Evolutionary conservation across 2,888 invertebrate species (phyloP).

Genomic region (Hypercompe scribonia): DNA sequence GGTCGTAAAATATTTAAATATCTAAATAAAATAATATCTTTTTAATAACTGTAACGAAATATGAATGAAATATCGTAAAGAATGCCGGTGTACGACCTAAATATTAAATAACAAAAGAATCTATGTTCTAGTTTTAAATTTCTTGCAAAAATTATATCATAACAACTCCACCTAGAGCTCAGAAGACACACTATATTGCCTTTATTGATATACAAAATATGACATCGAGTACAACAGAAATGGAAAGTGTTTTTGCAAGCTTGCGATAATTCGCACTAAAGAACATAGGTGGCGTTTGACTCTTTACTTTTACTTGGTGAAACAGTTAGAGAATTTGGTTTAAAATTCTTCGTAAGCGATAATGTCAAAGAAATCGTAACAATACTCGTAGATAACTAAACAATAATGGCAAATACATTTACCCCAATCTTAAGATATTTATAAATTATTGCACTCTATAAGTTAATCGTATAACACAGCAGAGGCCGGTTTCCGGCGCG

Average conservation of each 20-base stretch:
- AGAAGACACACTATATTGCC: slow-evolving; percentile 11
- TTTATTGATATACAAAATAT: background rate
- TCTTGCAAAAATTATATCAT: background rate
- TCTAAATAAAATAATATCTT: slow-evolving; percentile 11
- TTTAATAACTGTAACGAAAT: background rate
- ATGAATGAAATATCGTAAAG: slow-evolving; percentile 7
- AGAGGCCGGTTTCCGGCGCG: slow-evolving; percentile 17
- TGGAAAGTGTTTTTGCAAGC: slow-evolving; percentile 36
- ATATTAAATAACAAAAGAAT: background rate
- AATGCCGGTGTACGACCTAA: background rate
- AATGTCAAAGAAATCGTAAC: background rate
- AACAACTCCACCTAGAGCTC: slow-evolving; percentile 46
- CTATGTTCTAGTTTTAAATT: background rate
- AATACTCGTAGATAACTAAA: background rate
- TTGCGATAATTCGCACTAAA: slow-evolving; percentile 19
- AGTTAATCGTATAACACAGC: slow-evolving; percentile 18
- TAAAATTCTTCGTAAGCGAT: background rate
- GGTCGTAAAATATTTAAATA: background rate
- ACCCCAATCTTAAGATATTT: background rate
- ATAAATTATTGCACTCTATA: background rate
- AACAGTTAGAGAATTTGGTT: background rate
- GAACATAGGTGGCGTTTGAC: slow-evolving; percentile 37
- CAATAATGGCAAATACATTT: background rate
- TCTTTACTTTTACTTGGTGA: background rate
- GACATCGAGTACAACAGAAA: background rate